phyloP scores from a whole-genome alignment of 2,113 vertebrate species.

The Callionymus lyra region DNA sequence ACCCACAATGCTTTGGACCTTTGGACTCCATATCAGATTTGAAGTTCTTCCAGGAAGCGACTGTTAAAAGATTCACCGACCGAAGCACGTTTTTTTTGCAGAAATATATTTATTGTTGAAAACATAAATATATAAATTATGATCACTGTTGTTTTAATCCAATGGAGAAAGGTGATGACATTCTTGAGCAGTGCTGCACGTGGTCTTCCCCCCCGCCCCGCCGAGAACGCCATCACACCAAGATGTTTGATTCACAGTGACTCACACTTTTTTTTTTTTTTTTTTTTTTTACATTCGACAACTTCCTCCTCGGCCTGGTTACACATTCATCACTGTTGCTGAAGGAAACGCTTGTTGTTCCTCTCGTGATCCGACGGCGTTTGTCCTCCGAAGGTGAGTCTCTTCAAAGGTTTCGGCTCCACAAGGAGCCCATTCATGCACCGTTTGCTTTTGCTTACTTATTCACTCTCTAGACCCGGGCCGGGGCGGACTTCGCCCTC shows the following conservation, averaged over 20 bases:
- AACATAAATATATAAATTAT: constrained; percentile 75
- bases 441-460: constrained; percentile 34
- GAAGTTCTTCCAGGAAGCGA: too few species aligned
- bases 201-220: too few species aligned
- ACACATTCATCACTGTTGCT: background rate
- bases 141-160: constrained; percentile 48
- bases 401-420: constrained; percentile 13
- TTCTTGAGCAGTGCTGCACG: background rate
- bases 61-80: too few species aligned
- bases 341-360: background rate
- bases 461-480: constrained; percentile 33
- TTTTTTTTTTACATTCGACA: background rate
- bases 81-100: constrained; percentile 26
- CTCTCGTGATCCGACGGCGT: background rate
- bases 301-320: constrained; percentile 12
- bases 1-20: too few species aligned
- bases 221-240: background rate
- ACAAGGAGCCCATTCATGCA: constrained; percentile 59
- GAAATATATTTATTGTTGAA: constrained; percentile 67
- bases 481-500: constrained; percentile 52
- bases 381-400: constrained; percentile 25
- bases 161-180: constrained; percentile 23
- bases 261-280: too few species aligned
- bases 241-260: constrained; percentile 4
- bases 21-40: too few species aligned